Base-by-base conservation (phyloP, 2,797 vertebrate genomes). In the Anguilla megastoma region DNA sequence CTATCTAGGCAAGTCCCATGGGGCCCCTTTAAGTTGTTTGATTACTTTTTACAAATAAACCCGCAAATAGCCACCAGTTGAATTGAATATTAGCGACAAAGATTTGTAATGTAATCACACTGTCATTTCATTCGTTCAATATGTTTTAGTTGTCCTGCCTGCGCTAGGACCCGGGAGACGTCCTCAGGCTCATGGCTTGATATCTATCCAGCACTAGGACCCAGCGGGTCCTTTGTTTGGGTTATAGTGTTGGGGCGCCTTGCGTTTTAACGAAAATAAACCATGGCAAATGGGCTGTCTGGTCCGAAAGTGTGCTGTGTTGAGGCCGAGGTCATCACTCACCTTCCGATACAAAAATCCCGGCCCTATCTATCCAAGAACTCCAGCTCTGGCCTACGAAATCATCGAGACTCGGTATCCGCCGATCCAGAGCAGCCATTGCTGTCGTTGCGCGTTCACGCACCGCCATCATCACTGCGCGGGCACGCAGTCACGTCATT, bases 391-490 rank as follows among this genome's bases (percentile, higher is more conserved):
- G 97, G 95, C 97, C 98, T 95, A 97, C 97, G 94, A 98, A 98
- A 95, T 98, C 97, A 94, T 97, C 98, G 95, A 98, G 96, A 96
- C 96, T 97, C 96, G 97, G 97, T 95, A 98, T 94, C 96, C 97
- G 97, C 97, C 97, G 97, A 95, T 97, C 97, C 95, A 97, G 95
- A 97, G 97, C 97, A 97, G 97, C 97, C 97, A 97, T 97, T 97
- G 96, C 96, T 97, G 96, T 96, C 94, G 95, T 96, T 97, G 97
- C 97, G 97, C 97, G 97, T 97, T 97, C 97, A 97, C 97, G 97
- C 96, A 97, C 97, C 97, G 97, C 97, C 97, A 98, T 98, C 97
- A 97, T 97, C 97, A 96, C 96, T 95, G 96, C 97, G 96, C 96
- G 96, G 74, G 96, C 95, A 95, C 94, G 92, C 89, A 27, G 92